phyloP scores from a whole-genome alignment of 2,113 vertebrate genomes.

The Pachypanchax playfairii region DNA sequence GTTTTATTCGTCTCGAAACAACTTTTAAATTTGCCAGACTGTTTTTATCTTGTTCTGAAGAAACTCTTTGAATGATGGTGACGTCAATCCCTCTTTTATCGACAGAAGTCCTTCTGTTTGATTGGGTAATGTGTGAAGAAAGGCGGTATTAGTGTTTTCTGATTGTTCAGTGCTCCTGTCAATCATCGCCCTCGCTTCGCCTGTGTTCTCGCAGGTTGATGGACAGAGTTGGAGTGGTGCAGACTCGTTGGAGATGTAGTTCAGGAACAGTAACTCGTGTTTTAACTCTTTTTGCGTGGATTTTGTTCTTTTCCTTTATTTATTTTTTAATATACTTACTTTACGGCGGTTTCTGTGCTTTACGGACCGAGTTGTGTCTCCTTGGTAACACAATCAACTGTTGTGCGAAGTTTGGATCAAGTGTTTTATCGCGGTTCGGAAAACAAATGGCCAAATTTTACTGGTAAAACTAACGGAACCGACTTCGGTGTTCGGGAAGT shows the following conservation, averaged over 20 bases:
- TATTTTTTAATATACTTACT: not conserved
- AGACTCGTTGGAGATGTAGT: conserved; percentile 12
- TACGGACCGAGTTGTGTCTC: conserved; percentile 60
- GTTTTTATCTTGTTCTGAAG: conserved; percentile 15
- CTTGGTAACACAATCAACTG: conserved; percentile 67
- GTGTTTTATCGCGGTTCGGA: conserved; percentile 33
- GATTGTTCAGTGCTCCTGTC: conserved; percentile 27
- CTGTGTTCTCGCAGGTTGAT: conserved; percentile 43
- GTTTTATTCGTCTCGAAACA: too few relatives aligned
- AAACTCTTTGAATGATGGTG: conserved; percentile 21
- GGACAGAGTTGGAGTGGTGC: conserved; percentile 6
- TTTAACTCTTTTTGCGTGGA: not conserved
- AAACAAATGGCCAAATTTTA: conserved; percentile 2
- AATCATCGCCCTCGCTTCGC: not conserved
- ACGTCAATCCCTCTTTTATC: conserved; percentile 20
- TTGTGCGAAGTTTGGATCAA: conserved; percentile 68
- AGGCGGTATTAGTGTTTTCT: not conserved
- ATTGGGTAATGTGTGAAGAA: conserved; percentile 35
- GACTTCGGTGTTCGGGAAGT: rapidly evolving
- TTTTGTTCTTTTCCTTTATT: not conserved
- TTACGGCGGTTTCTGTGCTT: conserved; percentile 34
- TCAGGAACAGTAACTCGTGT: not conserved
- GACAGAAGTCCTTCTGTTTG: not conserved
- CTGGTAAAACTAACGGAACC: not conserved
- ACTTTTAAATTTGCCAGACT: too few relatives aligned